Conservation (phyloP, 2,888 invertebrate species). For the Microdon myrmicae region DNA sequence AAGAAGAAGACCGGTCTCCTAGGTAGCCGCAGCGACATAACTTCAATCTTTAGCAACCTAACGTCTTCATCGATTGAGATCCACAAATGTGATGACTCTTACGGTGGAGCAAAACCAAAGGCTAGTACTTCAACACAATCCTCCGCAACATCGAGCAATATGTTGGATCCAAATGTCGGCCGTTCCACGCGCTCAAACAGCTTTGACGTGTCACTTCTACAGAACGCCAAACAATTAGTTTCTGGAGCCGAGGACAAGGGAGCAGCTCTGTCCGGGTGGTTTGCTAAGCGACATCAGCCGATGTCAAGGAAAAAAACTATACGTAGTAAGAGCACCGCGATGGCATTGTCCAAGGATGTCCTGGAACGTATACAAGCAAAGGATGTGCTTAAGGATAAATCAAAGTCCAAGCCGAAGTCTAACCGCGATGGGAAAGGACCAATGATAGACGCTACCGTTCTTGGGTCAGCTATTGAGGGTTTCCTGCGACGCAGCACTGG, state of each 20-base stretch:
- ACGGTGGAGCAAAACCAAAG: slow-evolving; percentile 50
- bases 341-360: slow-evolving; percentile 71
- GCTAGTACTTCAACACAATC: slow-evolving; percentile 32
- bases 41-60: slow-evolving; percentile 76
- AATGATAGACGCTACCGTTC: slow-evolving; percentile 81
- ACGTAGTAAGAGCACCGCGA: slow-evolving; percentile 68
- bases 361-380: slow-evolving; percentile 71
- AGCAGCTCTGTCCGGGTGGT: slow-evolving; percentile 77
- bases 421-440: slow-evolving; percentile 67
- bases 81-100: slow-evolving; percentile 72
- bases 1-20: slow-evolving; percentile 72
- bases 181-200: slow-evolving; percentile 82
- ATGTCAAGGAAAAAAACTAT: slow-evolving; percentile 73
- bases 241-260: slow-evolving; percentile 67
- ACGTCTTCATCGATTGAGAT: slow-evolving; percentile 86
- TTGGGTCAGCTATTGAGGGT: slow-evolving; percentile 87
- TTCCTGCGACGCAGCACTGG: slow-evolving; percentile 73
- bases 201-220: slow-evolving; percentile 82
- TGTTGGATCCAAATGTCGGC: slow-evolving; percentile 64
- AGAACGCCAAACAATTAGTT: slow-evolving; percentile 67
- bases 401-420: slow-evolving; percentile 62
- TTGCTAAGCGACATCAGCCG: slow-evolving; percentile 81
- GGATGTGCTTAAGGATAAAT: slow-evolving; percentile 66
- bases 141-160: slow-evolving; percentile 43
- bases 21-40: slow-evolving; percentile 84